phyloP scores from a whole-genome alignment of 2,797 vertebrate species.

The Graptemys geographica region DNA sequence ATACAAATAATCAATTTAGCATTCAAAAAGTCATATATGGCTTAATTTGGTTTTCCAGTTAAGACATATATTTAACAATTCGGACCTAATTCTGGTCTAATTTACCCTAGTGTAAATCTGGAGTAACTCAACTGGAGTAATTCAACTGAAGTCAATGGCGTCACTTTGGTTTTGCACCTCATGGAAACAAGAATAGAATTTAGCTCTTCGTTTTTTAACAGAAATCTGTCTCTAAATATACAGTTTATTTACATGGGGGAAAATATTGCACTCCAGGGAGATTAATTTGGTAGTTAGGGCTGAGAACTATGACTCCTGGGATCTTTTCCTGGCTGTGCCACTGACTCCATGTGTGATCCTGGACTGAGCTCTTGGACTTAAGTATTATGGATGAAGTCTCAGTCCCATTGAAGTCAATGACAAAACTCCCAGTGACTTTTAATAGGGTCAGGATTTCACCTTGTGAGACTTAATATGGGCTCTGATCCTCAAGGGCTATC shows the following conservation, averaged over 20 bases:
- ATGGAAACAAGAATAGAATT: not conserved
- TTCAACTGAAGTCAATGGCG: not conserved
- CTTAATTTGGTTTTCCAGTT: not conserved
- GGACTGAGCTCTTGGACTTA: not conserved
- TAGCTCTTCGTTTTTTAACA: not conserved
- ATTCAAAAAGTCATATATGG: not conserved
- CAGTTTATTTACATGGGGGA: not conserved
- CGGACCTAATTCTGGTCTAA: not conserved
- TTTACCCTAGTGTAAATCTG: not conserved
- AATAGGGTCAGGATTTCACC: not conserved
- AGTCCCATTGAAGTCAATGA: slow-evolving; percentile 15
- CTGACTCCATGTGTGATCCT: not conserved
- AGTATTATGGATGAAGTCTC: not conserved
- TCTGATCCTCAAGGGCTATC: not conserved
- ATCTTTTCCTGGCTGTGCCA: not conserved
- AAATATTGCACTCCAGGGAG: not conserved
- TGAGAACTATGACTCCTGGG: not conserved
- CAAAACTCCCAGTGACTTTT: slow-evolving; percentile 23
- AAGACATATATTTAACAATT: not conserved
- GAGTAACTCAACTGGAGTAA: not conserved
- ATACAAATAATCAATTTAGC: not conserved
- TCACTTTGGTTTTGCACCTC: not conserved
- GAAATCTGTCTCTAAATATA: not conserved
- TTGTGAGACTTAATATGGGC: not conserved
- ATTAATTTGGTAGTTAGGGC: not conserved